These are phyloP conservation scores for Epizoanthus rinbou DNA, from an alignment of 92 coral and sea anemone species.

Conservation along the genomic window DNA sequence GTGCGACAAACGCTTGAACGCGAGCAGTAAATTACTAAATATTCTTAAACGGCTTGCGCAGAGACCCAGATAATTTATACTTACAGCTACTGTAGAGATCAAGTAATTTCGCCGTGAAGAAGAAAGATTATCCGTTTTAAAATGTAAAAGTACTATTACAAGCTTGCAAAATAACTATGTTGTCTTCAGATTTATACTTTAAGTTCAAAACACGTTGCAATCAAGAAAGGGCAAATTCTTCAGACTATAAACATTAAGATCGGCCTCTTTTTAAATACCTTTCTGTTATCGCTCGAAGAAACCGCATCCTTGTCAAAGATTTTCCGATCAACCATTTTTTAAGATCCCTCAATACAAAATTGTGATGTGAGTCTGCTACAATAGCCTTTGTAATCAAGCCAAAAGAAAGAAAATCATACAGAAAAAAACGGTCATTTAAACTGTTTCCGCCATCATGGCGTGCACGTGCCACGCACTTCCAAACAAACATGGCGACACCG, in stretches of 20 bases:
- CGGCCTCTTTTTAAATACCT: background rate
- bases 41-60: background rate
- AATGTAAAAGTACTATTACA: background rate
- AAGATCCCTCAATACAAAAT: background rate
- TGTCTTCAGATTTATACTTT: too few relatives aligned
- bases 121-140: background rate
- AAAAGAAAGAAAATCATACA: background rate
- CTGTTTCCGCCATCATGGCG: constrained; percentile 45
- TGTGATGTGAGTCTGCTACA: background rate
- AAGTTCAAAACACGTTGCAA: too few relatives aligned
- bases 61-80: background rate
- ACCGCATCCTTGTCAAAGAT: background rate
- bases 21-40: background rate
- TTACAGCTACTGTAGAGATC: constrained; percentile 14
- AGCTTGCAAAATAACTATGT: too few relatives aligned
- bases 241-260: background rate
- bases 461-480: constrained; percentile 28
- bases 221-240: background rate
- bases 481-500: background rate
- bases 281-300: constrained; percentile 18
- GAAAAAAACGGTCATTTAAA: constrained; percentile 24
- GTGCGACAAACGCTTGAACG: background rate
- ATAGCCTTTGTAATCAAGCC: background rate
- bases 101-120: background rate
- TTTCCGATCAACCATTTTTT: constrained; percentile 29